Base-by-base conservation (phyloP, 2,797 vertebrate genomes). In the Urosaurus nigricauda region DNA sequence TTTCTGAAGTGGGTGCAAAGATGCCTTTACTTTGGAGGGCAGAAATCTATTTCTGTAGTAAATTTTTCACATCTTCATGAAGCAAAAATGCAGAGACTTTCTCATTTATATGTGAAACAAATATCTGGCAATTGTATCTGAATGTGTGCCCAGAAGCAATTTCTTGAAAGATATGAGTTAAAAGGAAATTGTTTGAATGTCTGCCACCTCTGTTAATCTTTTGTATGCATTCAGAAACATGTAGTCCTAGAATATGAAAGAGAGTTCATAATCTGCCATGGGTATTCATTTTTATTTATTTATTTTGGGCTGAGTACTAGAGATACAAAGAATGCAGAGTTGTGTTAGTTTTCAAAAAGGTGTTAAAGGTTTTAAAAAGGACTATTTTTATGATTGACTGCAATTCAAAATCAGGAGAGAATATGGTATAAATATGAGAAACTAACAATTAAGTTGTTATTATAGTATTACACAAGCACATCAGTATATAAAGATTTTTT, bases 211-310 rank as follows among this genome's bases (percentile, higher is more conserved):
- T 86, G 17, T 88, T 88, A 71, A 86, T 84, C 79, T 91, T 74
- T 83, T 87, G 53, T 81, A 37, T 75, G 0, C 58, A 19, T 60
- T 75, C 68, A 71, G 21, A n/a, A 2, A 6, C 71, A 81, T 75
- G 16, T 87, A 83, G 53, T 32, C 51, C 19, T 43, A 37, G 53
- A 35, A 56, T 68, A n/a, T 75, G 43, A 87, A 91, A 74, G 13
- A 85, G 90, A 91, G 87, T 75, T 78, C 83, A 47, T 43, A 65
- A 35, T 80, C 40, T 88, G 65, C 74, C 68, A 68, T 71, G 4
- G 40, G 32, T 56, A 13, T 60, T 89, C 79, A 21, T 40, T 86
- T 84, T 68, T 47, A 26, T 77, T 47, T 13, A 77, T 29, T 43
- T 74, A 37, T 40, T 47, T 43, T 26, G 21, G 24, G 75, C 1